Conservation (phyloP, 1,140 invertebrate species). For the Drosophila neocordata region DNA sequence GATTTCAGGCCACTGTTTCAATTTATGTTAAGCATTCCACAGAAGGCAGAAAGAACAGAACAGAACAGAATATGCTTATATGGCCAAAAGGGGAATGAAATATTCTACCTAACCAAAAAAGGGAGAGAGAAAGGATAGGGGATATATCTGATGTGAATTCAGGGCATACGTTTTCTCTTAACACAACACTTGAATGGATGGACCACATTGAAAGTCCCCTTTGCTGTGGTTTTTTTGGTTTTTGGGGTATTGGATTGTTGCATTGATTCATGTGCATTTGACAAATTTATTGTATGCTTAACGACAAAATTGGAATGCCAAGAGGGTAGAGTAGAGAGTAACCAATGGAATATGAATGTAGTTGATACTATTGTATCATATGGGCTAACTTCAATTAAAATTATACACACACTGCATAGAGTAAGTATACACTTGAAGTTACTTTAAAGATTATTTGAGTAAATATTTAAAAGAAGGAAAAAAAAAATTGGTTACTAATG, state of each 20-base stretch:
- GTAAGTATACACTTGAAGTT: too few species aligned
- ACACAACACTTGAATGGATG: not conserved
- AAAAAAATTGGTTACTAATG: not conserved
- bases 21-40: conserved; percentile 67
- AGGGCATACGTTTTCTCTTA: not conserved
- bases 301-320: not conserved
- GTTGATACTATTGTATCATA: too few species aligned
- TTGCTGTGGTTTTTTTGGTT: not conserved
- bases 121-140: not conserved
- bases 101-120: too few species aligned
- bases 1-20: conserved; percentile 61
- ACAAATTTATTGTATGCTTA: conserved; percentile 12
- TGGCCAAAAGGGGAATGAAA: too few species aligned
- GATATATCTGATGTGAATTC: too few species aligned
- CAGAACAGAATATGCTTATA: not conserved
- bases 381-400: too few species aligned
- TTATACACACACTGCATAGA: too few species aligned
- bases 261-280: conserved; percentile 6
- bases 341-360: not conserved
- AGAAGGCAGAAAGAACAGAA: conserved; percentile 11
- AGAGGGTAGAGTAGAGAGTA: not conserved
- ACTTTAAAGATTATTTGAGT: too few species aligned
- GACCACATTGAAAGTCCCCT: not conserved
- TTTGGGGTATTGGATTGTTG: conserved; percentile 9
- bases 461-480: conserved; percentile 63